Base-by-base conservation (phyloP, 1,140 invertebrate species). In the Drosophila pruinosa region DNA sequence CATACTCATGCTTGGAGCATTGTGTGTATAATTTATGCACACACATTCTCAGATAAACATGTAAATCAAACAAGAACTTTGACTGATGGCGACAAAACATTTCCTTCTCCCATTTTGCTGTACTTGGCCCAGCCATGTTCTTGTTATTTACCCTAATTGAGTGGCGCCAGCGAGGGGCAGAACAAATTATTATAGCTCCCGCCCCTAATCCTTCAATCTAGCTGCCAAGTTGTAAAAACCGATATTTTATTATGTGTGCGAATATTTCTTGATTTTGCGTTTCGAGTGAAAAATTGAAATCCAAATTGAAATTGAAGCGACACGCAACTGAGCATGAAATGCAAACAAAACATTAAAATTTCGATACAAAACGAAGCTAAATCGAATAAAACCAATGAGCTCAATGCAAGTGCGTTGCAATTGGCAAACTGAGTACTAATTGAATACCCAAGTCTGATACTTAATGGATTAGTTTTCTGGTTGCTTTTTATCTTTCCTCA, bases 31-130 rank as follows among this genome's bases (percentile, higher is more conserved):
- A 85, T 80, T 77, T 85, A 85, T 85, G 75, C 77, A 69, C 34
- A 78, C 41, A 78, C 53, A 76, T 21, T 48, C 19, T 68, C 72
- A 77, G 68, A 85, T 86, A 85, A 77, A 78, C 81, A 86, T 81
- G 81, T 81, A 86, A 86, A 86, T 86, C 77, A 88, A 86, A 85
- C 70, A 88, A 86, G 77, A 86, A 86, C 81, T 85, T 77, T 85
- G 81, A 86, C 81, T 88, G 82, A 86, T 78, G 81, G 82, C 76
- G 80, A 86, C 80, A 80, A 71, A 45, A 50, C 67, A 76, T 62
- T 80, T 80, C 79, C 79, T 72, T 61, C 34, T 45, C 28, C n/a
- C 15, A 71, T 38, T 61, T 12, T 39, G 43, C 36, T 45, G 31
- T 64, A 59, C 50, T 57, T 56, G 36, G 61, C 28, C 28, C 28